These are phyloP conservation scores for Xyrauchen texanus DNA, from an alignment of 2,113 vertebrate genomes.

Conservation along the genomic window DNA sequence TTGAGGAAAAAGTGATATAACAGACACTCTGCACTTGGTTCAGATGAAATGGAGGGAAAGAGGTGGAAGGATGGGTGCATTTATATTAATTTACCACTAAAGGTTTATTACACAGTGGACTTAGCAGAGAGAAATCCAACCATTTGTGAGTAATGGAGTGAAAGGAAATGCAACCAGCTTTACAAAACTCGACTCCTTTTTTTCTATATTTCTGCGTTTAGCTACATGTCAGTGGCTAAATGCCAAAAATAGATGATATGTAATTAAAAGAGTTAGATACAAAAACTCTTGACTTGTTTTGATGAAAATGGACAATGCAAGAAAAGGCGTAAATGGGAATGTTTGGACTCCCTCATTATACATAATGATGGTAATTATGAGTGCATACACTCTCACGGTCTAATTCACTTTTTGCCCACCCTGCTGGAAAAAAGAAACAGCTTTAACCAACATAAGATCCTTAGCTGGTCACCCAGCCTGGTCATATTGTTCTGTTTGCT, in stretches of 20 bases:
- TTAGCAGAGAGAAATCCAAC: slow-evolving; percentile 39
- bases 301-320: neutral
- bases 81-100: slow-evolving; percentile 28
- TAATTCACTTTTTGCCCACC: neutral
- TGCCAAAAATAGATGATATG: neutral
- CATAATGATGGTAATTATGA: slow-evolving; percentile 1
- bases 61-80: neutral
- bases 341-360: neutral
- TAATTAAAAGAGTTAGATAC: neutral
- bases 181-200: neutral
- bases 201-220: slow-evolving; percentile 6
- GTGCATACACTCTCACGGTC: neutral
- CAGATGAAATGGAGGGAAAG: slow-evolving; percentile 2
- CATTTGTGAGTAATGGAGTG: slow-evolving; percentile 47
- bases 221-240: neutral
- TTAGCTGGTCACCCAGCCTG: too few species aligned
- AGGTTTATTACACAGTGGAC: slow-evolving; percentile 27
- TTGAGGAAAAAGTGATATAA: slow-evolving; percentile 3
- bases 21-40: slow-evolving; percentile 18
- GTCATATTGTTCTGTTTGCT: too few species aligned
- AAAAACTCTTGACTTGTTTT: neutral
- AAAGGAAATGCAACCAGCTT: slow-evolving; percentile 37
- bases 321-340: neutral
- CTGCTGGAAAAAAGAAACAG: neutral
- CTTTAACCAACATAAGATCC: too few species aligned